Evolutionary conservation across 2,797 vertebrate species (phyloP).

Genomic region (Danio tinwini): DNA sequence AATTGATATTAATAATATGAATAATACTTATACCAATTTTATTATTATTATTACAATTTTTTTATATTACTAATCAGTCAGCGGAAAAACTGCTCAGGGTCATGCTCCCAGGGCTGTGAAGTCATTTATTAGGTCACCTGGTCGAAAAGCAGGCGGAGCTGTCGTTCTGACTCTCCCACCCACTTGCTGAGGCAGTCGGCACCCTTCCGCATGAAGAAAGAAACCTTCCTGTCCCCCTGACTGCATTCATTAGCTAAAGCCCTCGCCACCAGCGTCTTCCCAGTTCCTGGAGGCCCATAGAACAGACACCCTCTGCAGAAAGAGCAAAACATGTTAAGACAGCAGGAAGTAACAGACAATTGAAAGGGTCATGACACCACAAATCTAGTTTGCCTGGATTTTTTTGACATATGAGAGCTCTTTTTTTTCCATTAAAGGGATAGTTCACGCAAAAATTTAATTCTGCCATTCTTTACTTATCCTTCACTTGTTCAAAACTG

Average conservation of each 20-base stretch:
- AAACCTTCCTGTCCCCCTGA: conserved; percentile 95
- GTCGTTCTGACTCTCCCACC: conserved; percentile 98
- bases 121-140: conserved; percentile 81
- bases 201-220: conserved; percentile 99
- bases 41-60: too few species aligned
- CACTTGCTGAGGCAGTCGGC: conserved; percentile 99
- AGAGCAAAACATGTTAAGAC: neutral
- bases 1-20: too few species aligned
- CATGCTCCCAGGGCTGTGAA: neutral
- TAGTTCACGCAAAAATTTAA: too few species aligned
- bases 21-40: too few species aligned
- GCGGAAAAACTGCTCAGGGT: neutral
- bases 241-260: conserved; percentile 98
- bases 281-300: conserved; percentile 97
- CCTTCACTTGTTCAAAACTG: too few species aligned
- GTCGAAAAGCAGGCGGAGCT: conserved; percentile 97
- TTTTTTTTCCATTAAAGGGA: too few species aligned
- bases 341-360: neutral
- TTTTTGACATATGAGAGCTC: too few species aligned
- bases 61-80: neutral
- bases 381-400: too few species aligned
- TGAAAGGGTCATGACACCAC: neutral
- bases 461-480: too few species aligned
- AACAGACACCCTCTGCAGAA: conserved; percentile 94
- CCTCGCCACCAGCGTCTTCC: conserved; percentile 97